A percentile compares a stretch with the other conserved stretches of the same genome.
Conservation (phyloP, 2,797 vertebrate species). For the Corythornis leucogaster region DNA sequence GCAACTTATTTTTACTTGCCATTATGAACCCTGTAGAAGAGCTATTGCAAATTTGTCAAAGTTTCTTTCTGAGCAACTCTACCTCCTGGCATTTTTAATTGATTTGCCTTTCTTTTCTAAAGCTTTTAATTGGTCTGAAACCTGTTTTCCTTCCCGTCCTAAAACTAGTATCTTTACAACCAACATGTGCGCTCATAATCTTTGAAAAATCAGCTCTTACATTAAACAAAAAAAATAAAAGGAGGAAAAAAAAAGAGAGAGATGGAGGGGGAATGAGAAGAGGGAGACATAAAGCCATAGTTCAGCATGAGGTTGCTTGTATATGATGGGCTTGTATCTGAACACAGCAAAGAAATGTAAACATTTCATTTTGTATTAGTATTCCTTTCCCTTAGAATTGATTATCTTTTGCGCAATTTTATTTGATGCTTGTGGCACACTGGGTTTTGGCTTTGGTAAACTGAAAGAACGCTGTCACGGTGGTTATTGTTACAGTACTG, state of each 20-base stretch:
- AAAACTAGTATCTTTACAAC: background rate
- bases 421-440: slow-evolving; percentile 40
- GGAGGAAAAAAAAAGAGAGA: too few species aligned
- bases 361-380: slow-evolving; percentile 18
- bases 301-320: background rate
- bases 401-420: slow-evolving; percentile 52
- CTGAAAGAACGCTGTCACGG: slow-evolving; percentile 51
- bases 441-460: slow-evolving; percentile 52
- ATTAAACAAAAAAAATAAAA: background rate
- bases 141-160: background rate
- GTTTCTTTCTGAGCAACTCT: background rate
- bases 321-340: background rate
- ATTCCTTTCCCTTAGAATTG: slow-evolving; percentile 25
- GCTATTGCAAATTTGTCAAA: slow-evolving; percentile 22
- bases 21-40: background rate
- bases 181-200: background rate
- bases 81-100: slow-evolving; percentile 49
- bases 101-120: slow-evolving; percentile 47
- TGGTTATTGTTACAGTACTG: slow-evolving; percentile 48
- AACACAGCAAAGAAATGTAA: slow-evolving; percentile 31
- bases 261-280: accelerated
- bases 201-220: background rate
- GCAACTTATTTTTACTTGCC: background rate
- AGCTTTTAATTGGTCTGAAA: slow-evolving; percentile 51
- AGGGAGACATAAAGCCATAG: background rate